phyloP scores from a whole-genome alignment of 1,140 invertebrate species.

The Campodea augens region DNA sequence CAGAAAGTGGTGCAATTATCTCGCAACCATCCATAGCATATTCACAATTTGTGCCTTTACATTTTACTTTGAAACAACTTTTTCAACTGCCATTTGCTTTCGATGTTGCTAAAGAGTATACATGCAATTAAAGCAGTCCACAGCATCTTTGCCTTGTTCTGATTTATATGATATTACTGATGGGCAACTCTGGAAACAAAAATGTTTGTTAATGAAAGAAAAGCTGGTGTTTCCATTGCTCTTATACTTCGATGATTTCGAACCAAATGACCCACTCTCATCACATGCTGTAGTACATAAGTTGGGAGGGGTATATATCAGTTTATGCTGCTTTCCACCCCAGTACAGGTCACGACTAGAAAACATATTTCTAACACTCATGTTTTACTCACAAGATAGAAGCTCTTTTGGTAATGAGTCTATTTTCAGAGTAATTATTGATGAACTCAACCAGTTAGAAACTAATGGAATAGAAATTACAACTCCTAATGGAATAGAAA shows the following conservation, averaged over 20 bases:
- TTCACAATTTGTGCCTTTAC: neutral
- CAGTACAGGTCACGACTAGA: conserved; percentile 15
- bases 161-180: conserved; percentile 17
- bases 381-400: conserved; percentile 18
- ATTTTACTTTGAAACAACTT: neutral
- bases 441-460: conserved; percentile 17
- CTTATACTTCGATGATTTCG: conserved; percentile 19
- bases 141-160: neutral
- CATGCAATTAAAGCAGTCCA: neutral
- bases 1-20: neutral
- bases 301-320: conserved; percentile 18
- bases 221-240: conserved; percentile 18
- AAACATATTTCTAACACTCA: conserved; percentile 18
- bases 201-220: conserved; percentile 7
- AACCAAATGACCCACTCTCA: conserved; percentile 21
- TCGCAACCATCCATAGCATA: neutral
- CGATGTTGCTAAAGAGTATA: neutral
- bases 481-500: conserved; percentile 6
- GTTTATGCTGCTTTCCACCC: conserved; percentile 16
- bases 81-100: neutral
- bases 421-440: conserved; percentile 15
- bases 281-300: conserved; percentile 17
- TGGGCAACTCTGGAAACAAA: conserved; percentile 16
- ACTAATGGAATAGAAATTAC: conserved; percentile 15
- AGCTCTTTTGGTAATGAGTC: conserved; percentile 11